These are phyloP conservation scores for Heterotilapia buettikoferi DNA, from an alignment of 2,113 vertebrate genomes.

Conservation along the genomic window DNA sequence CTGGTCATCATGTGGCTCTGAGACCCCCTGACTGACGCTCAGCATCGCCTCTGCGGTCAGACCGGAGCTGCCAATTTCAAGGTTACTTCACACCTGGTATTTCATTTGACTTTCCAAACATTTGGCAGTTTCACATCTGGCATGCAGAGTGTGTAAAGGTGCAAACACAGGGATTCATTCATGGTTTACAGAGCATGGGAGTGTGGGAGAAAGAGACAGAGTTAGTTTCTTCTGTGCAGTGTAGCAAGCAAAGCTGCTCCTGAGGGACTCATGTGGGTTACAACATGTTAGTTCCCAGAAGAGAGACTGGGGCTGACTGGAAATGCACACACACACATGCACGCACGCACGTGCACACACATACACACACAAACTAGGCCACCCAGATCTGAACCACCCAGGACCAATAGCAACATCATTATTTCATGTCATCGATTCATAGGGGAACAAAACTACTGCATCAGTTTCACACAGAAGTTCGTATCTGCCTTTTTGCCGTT, in stretches of 20 bases:
- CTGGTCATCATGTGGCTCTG: neutral
- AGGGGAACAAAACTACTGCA: conserved; percentile 4
- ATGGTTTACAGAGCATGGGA: neutral
- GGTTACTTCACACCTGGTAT: conserved; percentile 10
- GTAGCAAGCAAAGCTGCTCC: conserved; percentile 11
- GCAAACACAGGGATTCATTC: conserved; percentile 43
- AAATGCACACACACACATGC: conserved; percentile 25
- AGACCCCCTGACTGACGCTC: neutral
- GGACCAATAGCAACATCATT: conserved; percentile 14
- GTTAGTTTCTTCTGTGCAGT: neutral
- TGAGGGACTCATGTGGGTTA: conserved; percentile 38
- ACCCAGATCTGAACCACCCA: conserved; percentile 58
- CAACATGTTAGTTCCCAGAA: conserved; percentile 55
- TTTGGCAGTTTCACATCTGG: conserved; percentile 36
- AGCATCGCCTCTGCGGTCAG: neutral
- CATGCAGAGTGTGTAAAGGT: conserved; percentile 1
- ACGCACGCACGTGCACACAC: neutral
- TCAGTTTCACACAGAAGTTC: neutral
- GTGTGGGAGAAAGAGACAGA: neutral
- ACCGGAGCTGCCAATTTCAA: neutral
- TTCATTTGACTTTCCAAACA: conserved; percentile 3
- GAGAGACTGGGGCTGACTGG: conserved; percentile 46
- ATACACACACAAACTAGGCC: neutral
- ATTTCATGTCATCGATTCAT: conserved; percentile 1
- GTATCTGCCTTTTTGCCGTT: neutral